Base-by-base conservation (phyloP, 2,113 vertebrate genomes). In the Antigone vipio region DNA sequence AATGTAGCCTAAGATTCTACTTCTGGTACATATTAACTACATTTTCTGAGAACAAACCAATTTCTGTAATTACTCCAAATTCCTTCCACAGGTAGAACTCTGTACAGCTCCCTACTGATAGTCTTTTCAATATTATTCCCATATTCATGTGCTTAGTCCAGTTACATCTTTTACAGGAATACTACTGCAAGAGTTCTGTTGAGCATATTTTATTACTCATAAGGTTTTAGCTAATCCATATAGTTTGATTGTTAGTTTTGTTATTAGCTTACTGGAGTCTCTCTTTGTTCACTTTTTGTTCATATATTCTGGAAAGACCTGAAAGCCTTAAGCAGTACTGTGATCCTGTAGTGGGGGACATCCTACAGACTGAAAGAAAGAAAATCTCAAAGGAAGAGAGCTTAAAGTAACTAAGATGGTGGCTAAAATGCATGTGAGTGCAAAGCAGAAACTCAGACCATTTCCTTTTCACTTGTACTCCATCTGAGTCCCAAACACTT, bases 21-120 rank as follows among this genome's bases (percentile, higher is more conserved):
- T 96, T 91, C 60, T 92, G 62, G 63, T 91, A 87, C 66, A 76
- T 75, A 89, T 92, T 95, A 86, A 84, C 75, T 93, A 74, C 40
- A 52, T 89, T 97, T 96, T 93, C 47, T 89, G 76, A 91, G 50
- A 86, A 78, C 49, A 73, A 96, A 85, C 17, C 30, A 20, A 79
- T 95, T 45, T 92, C 49, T 82, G 32, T 87, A 86, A 81, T 92
- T 95, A 79, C 66, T 81, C 50, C 69, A 80, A 83, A 91, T 85
- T 97, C 44, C 53, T 96, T 93, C 88, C 76, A 73, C 77, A 71
- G 56, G 34, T 89, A 68, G 69, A 78, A 60, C 55, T 63, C 75
- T 53, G 52, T 81, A 52, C 27, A 81, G 64, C 44, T 91, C 44
- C 60, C 73, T 84, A 7, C 40, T 77, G 44, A 40, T 58, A n/a